These are phyloP conservation scores for Pseudochaenichthys georgianus DNA, from an alignment of 2,797 vertebrate genomes.

Conservation along the genomic window DNA sequence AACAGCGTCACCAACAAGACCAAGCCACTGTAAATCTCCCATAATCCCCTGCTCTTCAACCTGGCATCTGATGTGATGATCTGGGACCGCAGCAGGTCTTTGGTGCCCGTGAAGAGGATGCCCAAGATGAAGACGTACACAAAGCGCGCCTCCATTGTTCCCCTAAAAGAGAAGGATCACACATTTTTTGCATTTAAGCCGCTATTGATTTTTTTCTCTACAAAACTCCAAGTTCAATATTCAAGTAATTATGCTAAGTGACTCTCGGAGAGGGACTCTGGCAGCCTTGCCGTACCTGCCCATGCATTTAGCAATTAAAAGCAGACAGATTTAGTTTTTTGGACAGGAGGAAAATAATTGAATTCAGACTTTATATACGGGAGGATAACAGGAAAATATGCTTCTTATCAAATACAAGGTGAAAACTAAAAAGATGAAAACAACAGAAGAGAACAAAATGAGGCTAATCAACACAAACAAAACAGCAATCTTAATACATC, in stretches of 20 bases:
- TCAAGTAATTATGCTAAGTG: slow-evolving; percentile 28
- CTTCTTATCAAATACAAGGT: neutral
- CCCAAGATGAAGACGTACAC: slow-evolving; percentile 96
- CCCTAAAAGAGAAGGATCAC: slow-evolving; percentile 81
- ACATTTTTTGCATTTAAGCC: slow-evolving; percentile 13
- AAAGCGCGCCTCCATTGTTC: slow-evolving; percentile 94
- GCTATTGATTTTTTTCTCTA: slow-evolving; percentile 31
- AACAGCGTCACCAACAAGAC: slow-evolving; percentile 91
- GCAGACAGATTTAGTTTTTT: slow-evolving; percentile 15
- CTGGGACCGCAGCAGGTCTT: slow-evolving; percentile 92
- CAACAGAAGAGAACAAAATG: slow-evolving; percentile 5
- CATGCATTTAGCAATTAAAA: slow-evolving; percentile 28
- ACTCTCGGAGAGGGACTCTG: slow-evolving; percentile 37
- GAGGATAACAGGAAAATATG: slow-evolving; percentile 20
- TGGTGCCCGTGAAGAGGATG: slow-evolving; percentile 94
- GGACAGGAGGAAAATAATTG: neutral
- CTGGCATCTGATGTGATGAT: slow-evolving; percentile 83
- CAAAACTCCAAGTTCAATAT: slow-evolving; percentile 40
- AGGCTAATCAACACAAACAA: slow-evolving; percentile 19
- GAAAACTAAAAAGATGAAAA: slow-evolving; percentile 1
- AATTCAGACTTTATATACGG: slow-evolving; percentile 2
- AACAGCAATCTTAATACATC: slow-evolving; percentile 8
- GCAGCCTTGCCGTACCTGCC: slow-evolving; percentile 3
- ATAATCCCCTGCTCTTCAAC: slow-evolving; percentile 87
- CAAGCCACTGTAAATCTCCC: slow-evolving; percentile 93